These are phyloP conservation scores for Synanthedon formicaeformis DNA, from an alignment of 2,888 invertebrate genomes.

Conservation along the genomic window DNA sequence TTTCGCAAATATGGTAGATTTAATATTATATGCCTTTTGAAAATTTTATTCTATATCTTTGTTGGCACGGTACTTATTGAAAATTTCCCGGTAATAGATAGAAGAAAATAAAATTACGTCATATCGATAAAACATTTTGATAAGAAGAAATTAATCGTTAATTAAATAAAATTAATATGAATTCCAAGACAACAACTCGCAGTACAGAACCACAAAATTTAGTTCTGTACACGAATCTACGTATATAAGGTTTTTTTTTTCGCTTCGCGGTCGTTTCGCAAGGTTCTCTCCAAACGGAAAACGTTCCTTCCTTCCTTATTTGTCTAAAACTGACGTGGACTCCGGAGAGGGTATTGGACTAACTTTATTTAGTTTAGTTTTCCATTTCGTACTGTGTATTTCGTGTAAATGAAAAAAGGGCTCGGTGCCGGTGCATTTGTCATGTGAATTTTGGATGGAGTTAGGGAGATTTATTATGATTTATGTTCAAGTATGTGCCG, in stretches of 20 bases:
- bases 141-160: too few relatives aligned
- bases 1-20: too few relatives aligned
- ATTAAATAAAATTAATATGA: too few relatives aligned
- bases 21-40: too few relatives aligned
- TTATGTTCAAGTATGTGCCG: not conserved
- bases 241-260: conserved; percentile 7
- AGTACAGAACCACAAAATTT: too few relatives aligned
- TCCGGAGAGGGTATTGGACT: conserved; percentile 23
- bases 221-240: not conserved
- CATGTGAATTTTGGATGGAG: conserved; percentile 16
- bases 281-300: conserved; percentile 33
- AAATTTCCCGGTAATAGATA: too few relatives aligned
- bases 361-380: conserved; percentile 47
- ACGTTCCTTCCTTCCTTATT: conserved; percentile 41
- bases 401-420: conserved; percentile 46
- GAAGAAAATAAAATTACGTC: too few relatives aligned
- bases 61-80: too few relatives aligned
- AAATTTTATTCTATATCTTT: too few relatives aligned
- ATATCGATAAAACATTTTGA: too few relatives aligned
- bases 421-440: conserved; percentile 31
- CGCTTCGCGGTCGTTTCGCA: conserved; percentile 10
- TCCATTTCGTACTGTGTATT: conserved; percentile 40
- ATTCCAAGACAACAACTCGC: too few relatives aligned
- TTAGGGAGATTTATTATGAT: not conserved
- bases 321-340: conserved; percentile 53